A percentile compares a stretch with the other conserved stretches of the same genome.
Conservation (phyloP, 2,888 invertebrate genomes). For the Sthenelais limicola region DNA sequence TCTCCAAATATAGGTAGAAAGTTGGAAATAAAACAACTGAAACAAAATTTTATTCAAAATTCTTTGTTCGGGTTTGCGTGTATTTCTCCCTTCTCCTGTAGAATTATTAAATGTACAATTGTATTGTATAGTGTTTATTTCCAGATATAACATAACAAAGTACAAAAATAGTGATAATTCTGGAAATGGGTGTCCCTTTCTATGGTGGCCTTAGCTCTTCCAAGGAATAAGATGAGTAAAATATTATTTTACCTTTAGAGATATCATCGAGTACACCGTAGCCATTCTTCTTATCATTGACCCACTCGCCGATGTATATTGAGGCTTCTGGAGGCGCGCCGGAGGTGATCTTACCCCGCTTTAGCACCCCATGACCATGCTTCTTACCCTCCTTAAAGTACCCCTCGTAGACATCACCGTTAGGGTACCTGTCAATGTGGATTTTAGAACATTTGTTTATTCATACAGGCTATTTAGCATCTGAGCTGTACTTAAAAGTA, state of each 20-base stretch:
- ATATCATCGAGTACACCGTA: slow-evolving; percentile 93
- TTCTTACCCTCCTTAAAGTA: slow-evolving; percentile 87
- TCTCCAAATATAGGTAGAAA: no score
- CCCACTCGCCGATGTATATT: slow-evolving; percentile 92
- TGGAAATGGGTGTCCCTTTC: no score
- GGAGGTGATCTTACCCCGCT: slow-evolving; percentile 84
- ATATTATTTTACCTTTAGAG: slow-evolving; percentile 76
- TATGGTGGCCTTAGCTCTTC: background rate
- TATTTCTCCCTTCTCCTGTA: no score
- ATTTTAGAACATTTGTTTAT: background rate
- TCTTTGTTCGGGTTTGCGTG: no score
- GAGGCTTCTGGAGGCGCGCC: slow-evolving; percentile 74
- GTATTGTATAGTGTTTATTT: no score
- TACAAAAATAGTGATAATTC: no score
- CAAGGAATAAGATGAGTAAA: background rate
- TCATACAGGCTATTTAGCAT: background rate
- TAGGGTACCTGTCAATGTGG: slow-evolving; percentile 75
- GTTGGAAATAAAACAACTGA: no score
- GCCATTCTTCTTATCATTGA: slow-evolving; percentile 83
- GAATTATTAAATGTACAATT: no score
- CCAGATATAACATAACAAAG: no score
- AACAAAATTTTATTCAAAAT: no score
- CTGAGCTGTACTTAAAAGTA: slow-evolving; percentile 89
- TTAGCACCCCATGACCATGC: slow-evolving; percentile 88
- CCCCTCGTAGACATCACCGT: slow-evolving; percentile 88